These are phyloP conservation scores for Tetrao urogallus DNA, from an alignment of 2,113 vertebrate species.

Conservation along the genomic window DNA sequence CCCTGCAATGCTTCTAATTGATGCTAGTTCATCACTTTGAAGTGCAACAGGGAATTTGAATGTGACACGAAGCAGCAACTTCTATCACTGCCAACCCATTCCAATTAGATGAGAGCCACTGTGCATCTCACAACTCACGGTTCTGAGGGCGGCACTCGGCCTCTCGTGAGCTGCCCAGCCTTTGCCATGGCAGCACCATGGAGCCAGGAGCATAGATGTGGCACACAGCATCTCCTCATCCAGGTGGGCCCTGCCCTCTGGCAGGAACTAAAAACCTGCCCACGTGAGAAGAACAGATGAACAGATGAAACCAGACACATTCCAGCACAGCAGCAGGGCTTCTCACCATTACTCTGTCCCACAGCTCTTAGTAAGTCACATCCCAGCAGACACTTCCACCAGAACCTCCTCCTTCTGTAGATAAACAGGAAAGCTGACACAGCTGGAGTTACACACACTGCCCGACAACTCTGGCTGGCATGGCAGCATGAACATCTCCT, in stretches of 20 bases:
- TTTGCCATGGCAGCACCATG: not conserved
- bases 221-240: not conserved
- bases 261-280: not conserved
- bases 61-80: not conserved
- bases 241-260: not conserved
- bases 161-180: not conserved
- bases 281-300: not conserved
- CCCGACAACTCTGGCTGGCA: not conserved
- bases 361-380: slow-evolving; percentile 29
- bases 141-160: not conserved
- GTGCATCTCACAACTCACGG: accelerated
- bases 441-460: not conserved
- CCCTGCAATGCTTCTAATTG: not conserved
- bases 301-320: not conserved
- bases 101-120: not conserved
- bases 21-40: not conserved
- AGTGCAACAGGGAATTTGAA: not conserved
- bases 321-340: not conserved
- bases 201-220: not conserved
- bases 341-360: slow-evolving; percentile 31
- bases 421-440: slow-evolving; percentile 23
- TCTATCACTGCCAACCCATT: not conserved
- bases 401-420: slow-evolving; percentile 6
- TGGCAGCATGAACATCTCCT: not conserved
- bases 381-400: slow-evolving; percentile 44